Evolutionary conservation across 2,113 vertebrate species (phyloP).

Genomic region (Zingel zingel): DNA sequence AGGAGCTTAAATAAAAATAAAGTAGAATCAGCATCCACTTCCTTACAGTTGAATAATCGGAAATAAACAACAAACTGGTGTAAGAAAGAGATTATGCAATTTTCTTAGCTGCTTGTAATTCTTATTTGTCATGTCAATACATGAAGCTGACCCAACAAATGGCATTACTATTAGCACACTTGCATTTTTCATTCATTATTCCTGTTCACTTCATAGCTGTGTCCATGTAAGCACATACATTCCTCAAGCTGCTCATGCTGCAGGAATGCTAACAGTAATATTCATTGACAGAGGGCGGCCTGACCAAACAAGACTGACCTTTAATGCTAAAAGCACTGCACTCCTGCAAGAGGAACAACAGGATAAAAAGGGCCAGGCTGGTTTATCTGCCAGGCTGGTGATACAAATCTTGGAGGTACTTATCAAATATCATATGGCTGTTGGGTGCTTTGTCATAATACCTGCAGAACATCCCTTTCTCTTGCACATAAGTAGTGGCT

Average conservation of each 20-base stretch:
- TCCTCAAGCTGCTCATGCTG: constrained; percentile 61
- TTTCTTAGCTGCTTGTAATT: constrained; percentile 2
- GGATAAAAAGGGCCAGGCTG: constrained; percentile 39
- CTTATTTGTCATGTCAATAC: constrained; percentile 19
- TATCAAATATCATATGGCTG: constrained; percentile 39
- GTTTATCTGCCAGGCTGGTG: constrained; percentile 22
- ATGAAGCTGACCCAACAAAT: constrained; percentile 26
- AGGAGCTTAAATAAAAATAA: neutral
- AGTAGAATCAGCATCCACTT: neutral
- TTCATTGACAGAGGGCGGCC: constrained; percentile 65
- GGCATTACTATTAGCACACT: neutral
- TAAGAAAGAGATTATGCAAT: neutral
- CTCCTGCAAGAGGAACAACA: constrained; percentile 39
- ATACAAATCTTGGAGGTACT: constrained; percentile 42
- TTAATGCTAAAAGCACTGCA: constrained; percentile 64
- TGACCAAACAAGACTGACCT: constrained; percentile 69
- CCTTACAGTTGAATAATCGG: neutral
- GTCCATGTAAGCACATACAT: constrained; percentile 35
- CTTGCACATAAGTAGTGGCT: neutral
- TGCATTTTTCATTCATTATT: constrained; percentile 16
- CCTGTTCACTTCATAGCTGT: constrained; percentile 7
- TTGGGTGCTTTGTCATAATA: constrained; percentile 9
- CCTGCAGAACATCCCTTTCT: neutral
- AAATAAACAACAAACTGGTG: neutral
- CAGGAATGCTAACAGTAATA: constrained; percentile 70